A percentile compares a stretch with the other conserved stretches of the same genome.
phyloP scores from a whole-genome alignment of 2,113 vertebrate species.

The Salvator merianae region DNA sequence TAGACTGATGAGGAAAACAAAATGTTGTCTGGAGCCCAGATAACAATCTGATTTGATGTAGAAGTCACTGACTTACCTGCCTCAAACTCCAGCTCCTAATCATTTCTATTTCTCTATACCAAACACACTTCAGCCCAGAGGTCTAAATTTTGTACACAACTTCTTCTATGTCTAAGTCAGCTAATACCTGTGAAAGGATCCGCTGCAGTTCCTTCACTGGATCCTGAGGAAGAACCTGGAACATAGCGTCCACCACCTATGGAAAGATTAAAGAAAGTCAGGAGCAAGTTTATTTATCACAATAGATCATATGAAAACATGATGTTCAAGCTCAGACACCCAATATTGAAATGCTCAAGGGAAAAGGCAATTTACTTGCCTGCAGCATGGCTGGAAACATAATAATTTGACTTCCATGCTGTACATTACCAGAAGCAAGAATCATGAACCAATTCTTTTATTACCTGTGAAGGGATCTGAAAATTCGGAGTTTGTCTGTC shows the following conservation, averaged over 20 bases:
- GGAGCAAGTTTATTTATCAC: neutral
- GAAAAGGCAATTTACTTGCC: neutral
- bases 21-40: neutral
- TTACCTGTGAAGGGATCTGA: slow-evolving; percentile 95
- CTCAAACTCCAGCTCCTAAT: neutral
- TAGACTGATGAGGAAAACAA: neutral
- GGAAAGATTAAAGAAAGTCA: slow-evolving; percentile 13
- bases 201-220: slow-evolving; percentile 69
- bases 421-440: neutral
- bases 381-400: neutral
- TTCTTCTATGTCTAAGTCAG: neutral
- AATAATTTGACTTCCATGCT: too few species aligned
- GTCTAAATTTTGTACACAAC: too few species aligned
- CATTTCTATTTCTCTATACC: neutral
- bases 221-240: slow-evolving; percentile 80
- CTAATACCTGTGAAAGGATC: slow-evolving; percentile 93
- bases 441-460: neutral
- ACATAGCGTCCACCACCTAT: slow-evolving; percentile 93
- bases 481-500: slow-evolving; percentile 71
- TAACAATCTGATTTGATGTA: neutral
- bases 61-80: neutral
- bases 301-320: neutral
- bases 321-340: neutral
- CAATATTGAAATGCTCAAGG: neutral
- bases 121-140: neutral